A percentile compares a stretch with the other conserved stretches of the same genome.
Conservation (phyloP, 2,888 invertebrate species). For the Slavum lentiscoides region DNA sequence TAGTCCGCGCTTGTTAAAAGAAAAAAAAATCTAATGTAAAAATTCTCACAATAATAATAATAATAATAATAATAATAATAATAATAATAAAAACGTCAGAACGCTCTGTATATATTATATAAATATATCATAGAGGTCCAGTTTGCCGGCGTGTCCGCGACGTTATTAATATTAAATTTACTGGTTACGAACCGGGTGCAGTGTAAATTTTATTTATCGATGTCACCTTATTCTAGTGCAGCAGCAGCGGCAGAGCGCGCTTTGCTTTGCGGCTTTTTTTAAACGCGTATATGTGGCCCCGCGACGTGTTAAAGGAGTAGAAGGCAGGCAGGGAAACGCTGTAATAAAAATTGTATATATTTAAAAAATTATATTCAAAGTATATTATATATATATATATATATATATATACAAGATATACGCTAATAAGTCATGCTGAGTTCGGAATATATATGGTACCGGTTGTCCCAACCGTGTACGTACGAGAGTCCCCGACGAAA, state of each 20-base stretch:
- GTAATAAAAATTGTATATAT: slow-evolving; percentile 53
- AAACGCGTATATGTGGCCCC: no score
- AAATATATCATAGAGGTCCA: background rate
- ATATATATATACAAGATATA: background rate
- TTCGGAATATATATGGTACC: slow-evolving; percentile 51
- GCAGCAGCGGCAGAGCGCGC: slow-evolving; percentile 2
- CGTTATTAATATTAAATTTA: slow-evolving; percentile 52
- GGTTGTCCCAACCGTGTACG: slow-evolving; percentile 28
- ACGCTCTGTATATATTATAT: slow-evolving; percentile 37
- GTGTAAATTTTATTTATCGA: slow-evolving; percentile 53
- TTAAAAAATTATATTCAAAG: slow-evolving; percentile 50
- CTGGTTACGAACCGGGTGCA: slow-evolving; percentile 40
- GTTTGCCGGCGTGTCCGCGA: slow-evolving; percentile 38
- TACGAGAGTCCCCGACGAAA: slow-evolving; percentile 40
- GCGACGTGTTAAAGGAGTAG: background rate
- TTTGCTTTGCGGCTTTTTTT: slow-evolving; percentile 48
- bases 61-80: no score
- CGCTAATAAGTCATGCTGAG: slow-evolving; percentile 53
- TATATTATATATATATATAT: background rate
- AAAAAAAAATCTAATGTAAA: no score
- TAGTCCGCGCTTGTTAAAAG: no score
- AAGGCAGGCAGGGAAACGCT: background rate
- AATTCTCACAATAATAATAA: no score
- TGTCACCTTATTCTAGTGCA: slow-evolving; percentile 33
- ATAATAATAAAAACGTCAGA: background rate